Evolutionary conservation across 1,140 invertebrate species (phyloP), one percentile per base, ranked within the genome.

Genomic region (Venustaconcha ellipsiformis): DNA sequence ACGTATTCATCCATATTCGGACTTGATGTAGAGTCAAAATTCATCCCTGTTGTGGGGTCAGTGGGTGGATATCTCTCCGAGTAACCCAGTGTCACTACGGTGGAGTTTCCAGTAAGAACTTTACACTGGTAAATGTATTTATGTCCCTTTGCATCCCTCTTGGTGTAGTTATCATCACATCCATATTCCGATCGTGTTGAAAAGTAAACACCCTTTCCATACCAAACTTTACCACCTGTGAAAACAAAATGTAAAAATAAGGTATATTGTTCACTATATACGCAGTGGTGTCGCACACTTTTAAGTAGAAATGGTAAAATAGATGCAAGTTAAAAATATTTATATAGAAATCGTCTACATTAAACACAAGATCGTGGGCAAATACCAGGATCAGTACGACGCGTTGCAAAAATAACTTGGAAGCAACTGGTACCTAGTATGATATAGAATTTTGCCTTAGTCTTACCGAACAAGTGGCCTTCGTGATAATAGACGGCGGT

Each of bases 131-230:
- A 70, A 15, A 70, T n/a, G 17, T 48, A 26, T 48, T 64, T 76
- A 5, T 15, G 63, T 6, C 59, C 59, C 30, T 15, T 26, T 17
- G 37, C 37, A 56, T 69, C 67, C n/a, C 23, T 26, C 30, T 57
- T 57, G 30, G 74, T 64, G 57, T 76, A 70, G 37, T 26, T 6
- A 18, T 57, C 20, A 26, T 4, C 17, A 6, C 55, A 20, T 17
- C 64, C 66, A 23, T 73, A 73, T 15, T 37, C 26, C 5, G 72
- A 67, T 3, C 60, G 57, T 14, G 67, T 65, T 20, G 72, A 64
- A 67, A 73, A 73, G 63, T 73, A 73, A 15, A 73, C 72, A n/a
- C 72, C 72, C 23, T 23, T n/a, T 1, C 72, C 72, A 37, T 67
- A 73, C 55, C 57, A 73, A 26, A 67, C 64, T 12, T 70, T 26